A percentile compares a stretch with the other conserved stretches of the same genome.
Conservation (phyloP, 1,140 invertebrate species). For the Brachionus koreanus region DNA sequence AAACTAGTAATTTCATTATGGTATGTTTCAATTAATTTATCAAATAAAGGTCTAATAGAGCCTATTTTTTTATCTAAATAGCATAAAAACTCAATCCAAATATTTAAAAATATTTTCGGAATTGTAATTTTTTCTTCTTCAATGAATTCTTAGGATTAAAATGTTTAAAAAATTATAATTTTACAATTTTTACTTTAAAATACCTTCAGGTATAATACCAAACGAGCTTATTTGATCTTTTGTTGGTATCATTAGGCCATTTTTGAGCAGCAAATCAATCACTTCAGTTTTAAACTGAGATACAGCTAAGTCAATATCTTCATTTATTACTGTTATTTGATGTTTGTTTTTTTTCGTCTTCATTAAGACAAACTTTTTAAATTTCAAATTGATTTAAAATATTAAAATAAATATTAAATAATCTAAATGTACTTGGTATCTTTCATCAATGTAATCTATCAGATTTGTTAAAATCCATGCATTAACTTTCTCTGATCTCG, state of each 20-base stretch:
- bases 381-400: not conserved
- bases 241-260: not conserved
- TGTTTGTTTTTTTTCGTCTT: not conserved
- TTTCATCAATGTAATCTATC: not conserved
- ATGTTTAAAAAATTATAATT: not conserved
- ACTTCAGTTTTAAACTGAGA: slow-evolving; percentile 11
- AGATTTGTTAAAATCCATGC: not conserved
- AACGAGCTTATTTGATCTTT: slow-evolving; percentile 17
- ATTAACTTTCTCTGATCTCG: not conserved
- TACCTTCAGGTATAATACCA: slow-evolving; percentile 12
- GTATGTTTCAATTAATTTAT: slow-evolving; percentile 15
- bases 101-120: slow-evolving; percentile 18
- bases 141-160: not conserved
- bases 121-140: slow-evolving; percentile 19
- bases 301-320: not conserved
- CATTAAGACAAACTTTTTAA: not conserved
- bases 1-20: not conserved
- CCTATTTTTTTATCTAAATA: not conserved
- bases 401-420: not conserved
- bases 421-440: not conserved
- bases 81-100: slow-evolving; percentile 24
- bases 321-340: not conserved
- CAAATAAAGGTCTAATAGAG: not conserved
- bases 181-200: not conserved
- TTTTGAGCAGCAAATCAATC: not conserved